Evolutionary conservation across 2,888 invertebrate genomes (phyloP), one percentile per base, ranked within the genome.

Genomic region (Eupithecia dodoneata): DNA sequence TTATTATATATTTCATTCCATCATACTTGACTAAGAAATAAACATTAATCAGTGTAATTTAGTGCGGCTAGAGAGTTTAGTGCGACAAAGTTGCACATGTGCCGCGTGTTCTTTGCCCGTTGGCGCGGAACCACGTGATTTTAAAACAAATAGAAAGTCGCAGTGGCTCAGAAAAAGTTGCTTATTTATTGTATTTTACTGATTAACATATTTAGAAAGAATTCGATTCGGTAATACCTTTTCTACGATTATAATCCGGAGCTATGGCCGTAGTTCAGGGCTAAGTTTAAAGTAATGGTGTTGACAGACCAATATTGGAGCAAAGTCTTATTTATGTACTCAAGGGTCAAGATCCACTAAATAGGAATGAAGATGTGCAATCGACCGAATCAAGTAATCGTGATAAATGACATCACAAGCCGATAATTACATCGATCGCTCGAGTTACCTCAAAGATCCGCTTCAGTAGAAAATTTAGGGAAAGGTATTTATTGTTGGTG

Each of bases 81-180:
- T 4, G 63, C 30, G 63, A 73, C 79, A 76, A 75, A 77, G 78
- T 76, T 76, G 79, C 80, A 77, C 70, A 78, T 79, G 77, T 73
- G 63, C 30, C 76, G 76, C 80, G 79, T 76, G 76, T 73, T 75
- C 72, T 72, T 72, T 12, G 66, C 72, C 42, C 74, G 49, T 30
- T 74, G 69, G 78, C 10, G 74, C 71, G 76, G 81, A 79, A 80
- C 82, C 74, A 63, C 67, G 73, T 71, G 76, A 76, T 78, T 75
- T 78, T 75, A 55, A 66, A 73, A 73, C 52, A 73, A 81, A 77
- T 79, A 80, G 78, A 81, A 81, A 81, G 80, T 76, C 4, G 9
- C 7, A 30, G 55, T 55, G 49, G 41, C 44, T 30, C 49, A 69
- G 74, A 70, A 47, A 70, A 70, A 74, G 55, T 9, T 55, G 69